A percentile compares a stretch with the other conserved stretches of the same genome.
Conservation (phyloP, 2,113 vertebrate genomes). For the Dasyurus viverrinus region DNA sequence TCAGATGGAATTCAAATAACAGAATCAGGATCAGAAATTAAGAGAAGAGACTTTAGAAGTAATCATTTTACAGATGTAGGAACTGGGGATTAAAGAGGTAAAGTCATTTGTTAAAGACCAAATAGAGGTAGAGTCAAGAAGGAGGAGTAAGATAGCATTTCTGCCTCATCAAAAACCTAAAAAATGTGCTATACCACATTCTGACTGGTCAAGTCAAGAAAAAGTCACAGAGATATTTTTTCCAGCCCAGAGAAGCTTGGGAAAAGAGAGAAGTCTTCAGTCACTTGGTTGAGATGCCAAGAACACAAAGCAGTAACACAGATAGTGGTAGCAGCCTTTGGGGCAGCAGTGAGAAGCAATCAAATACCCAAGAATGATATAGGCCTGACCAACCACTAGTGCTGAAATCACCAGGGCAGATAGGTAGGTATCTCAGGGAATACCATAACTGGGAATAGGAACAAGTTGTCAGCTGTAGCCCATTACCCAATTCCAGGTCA, state of each 20-base stretch:
- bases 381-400: neutral
- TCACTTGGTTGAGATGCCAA: neutral
- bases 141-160: neutral
- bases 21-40: neutral
- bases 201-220: no score
- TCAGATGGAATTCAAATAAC: no score
- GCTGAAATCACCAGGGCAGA: neutral
- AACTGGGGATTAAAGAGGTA: neutral
- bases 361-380: neutral
- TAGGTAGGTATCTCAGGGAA: neutral
- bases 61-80: neutral
- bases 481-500: no score
- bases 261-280: neutral
- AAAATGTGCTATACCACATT: neutral
- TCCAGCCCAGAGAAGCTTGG: neutral
- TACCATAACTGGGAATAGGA: neutral
- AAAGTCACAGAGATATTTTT: neutral
- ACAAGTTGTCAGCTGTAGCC: neutral
- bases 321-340: neutral
- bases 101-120: neutral
- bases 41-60: neutral
- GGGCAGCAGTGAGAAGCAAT: neutral
- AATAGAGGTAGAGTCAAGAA: neutral
- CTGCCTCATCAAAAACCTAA: neutral
- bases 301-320: neutral